Conservation (phyloP, 2,797 vertebrate species). For the Myotis daubentonii region DNA sequence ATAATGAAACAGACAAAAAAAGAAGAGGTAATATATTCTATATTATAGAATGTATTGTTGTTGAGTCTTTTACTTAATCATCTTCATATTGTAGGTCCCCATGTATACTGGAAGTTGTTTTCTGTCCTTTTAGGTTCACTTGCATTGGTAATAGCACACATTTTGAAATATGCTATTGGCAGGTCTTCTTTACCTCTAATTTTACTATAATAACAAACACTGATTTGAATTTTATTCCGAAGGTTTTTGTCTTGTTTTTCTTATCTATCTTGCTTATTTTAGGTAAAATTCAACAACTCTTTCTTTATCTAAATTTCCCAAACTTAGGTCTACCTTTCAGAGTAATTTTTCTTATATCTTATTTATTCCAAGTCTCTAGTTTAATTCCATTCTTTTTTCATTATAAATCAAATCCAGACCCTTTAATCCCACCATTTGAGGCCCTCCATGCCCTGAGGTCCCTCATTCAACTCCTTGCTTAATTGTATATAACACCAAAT, state of each 20-base stretch:
- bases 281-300: neutral
- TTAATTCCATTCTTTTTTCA: neutral
- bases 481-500: neutral
- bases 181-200: neutral
- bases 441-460: neutral
- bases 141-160: neutral
- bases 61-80: neutral
- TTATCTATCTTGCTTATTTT: neutral
- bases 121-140: neutral
- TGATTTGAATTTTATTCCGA: neutral
- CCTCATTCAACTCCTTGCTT: neutral
- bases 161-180: neutral
- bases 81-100: neutral
- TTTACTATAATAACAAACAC: neutral
- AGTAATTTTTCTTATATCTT: neutral
- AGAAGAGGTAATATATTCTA: neutral
- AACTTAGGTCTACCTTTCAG: neutral
- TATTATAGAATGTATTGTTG: neutral
- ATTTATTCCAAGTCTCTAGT: neutral
- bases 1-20: neutral
- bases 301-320: neutral
- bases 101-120: neutral
- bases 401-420: neutral
- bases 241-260: neutral
- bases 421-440: neutral